phyloP scores from a whole-genome alignment of 2,113 vertebrate genomes.

The Campylorhamphus procurvoides region DNA sequence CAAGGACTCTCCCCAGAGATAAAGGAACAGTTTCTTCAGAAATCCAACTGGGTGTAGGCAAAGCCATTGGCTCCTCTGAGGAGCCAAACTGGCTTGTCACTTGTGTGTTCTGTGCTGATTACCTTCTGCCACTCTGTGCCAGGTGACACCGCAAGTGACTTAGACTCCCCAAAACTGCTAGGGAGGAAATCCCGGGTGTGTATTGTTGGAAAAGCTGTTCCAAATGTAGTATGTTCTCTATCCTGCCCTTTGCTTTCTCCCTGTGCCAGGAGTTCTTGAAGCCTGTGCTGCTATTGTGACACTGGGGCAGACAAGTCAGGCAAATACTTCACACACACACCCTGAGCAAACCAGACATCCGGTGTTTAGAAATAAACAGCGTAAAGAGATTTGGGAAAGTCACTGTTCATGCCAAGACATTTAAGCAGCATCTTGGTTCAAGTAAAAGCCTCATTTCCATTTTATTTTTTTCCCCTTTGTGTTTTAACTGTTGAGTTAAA shows the following conservation, averaged over 20 bases:
- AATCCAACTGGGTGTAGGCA: background rate
- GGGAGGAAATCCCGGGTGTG: background rate
- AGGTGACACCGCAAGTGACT: background rate
- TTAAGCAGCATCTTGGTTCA: constrained; percentile 49
- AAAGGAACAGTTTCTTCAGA: background rate
- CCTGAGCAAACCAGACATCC: constrained; percentile 32
- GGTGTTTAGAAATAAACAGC: constrained; percentile 60
- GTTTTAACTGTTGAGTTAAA: background rate
- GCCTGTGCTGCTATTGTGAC: constrained; percentile 11
- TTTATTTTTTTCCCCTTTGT: background rate
- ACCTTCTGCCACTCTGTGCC: background rate
- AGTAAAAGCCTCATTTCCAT: constrained; percentile 37
- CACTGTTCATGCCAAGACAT: constrained; percentile 24
- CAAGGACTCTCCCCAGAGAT: background rate
- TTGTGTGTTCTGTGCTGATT: background rate
- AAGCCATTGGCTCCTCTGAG: background rate
- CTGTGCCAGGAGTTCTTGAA: background rate
- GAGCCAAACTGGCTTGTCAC: background rate
- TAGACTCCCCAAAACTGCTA: fast-evolving
- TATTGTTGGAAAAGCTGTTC: background rate
- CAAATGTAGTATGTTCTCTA: background rate
- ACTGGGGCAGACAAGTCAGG: constrained; percentile 2
- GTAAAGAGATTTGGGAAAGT: constrained; percentile 45
- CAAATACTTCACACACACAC: constrained; percentile 6
- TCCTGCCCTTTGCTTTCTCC: background rate